Percentiles rank a stretch among this genome's conserved stretches.
Conservation (phyloP, 1,140 invertebrate species). For the Eciton burchellii region DNA sequence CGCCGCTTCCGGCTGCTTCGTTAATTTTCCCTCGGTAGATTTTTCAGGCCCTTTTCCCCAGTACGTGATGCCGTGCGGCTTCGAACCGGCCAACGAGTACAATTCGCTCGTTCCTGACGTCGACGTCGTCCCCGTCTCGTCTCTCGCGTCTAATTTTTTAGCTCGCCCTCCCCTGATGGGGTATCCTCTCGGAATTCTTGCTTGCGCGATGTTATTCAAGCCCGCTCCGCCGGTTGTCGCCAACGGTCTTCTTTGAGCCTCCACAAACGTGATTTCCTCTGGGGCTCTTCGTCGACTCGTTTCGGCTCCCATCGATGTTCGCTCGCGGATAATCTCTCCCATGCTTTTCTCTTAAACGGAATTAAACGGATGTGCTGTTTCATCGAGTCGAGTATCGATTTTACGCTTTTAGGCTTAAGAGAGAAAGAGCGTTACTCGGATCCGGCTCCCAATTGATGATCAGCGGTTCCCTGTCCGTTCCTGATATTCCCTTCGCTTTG, state of each 20-base stretch:
- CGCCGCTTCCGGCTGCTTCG: constrained; percentile 15
- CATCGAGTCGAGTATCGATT: not conserved
- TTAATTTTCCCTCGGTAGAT: constrained; percentile 27
- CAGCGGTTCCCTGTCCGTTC: constrained; percentile 18
- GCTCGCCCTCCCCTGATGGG: not conserved
- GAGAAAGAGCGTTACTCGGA: not conserved
- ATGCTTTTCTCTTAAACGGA: not conserved
- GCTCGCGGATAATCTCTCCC: not conserved
- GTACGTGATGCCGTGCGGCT: constrained; percentile 49
- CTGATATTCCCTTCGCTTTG: not conserved
- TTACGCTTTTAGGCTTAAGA: not conserved
- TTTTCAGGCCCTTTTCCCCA: constrained; percentile 20
- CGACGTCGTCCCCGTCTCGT: not conserved
- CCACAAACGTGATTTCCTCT: not conserved
- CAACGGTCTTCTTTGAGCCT: constrained; percentile 13
- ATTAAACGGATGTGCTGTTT: not conserved
- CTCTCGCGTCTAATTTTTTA: constrained; percentile 10
- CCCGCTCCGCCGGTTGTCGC: not conserved
- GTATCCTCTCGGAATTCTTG: constrained; percentile 9
- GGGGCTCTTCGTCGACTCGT: not conserved
- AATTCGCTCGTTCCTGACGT: constrained; percentile 19
- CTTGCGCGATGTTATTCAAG: constrained; percentile 8
- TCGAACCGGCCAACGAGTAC: constrained; percentile 54
- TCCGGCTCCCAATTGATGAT: constrained; percentile 11
- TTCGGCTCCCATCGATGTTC: constrained; percentile 1